Evolutionary conservation across 2,888 invertebrate genomes (phyloP), one percentile per base, ranked within the genome.

Genomic region (Aproaerema taeniolella): DNA sequence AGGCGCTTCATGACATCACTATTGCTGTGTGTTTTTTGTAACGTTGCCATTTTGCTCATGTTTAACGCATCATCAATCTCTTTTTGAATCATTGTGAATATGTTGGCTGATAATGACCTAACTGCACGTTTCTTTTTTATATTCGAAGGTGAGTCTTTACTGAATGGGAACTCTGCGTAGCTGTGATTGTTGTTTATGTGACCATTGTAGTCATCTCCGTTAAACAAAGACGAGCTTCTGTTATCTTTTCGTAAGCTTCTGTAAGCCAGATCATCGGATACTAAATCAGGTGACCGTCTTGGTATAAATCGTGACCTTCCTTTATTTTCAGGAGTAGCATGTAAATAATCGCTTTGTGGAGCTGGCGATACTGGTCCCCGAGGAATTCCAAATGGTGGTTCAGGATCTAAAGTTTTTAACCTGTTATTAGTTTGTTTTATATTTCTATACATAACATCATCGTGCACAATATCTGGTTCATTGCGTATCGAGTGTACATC

Each of bases 341-440:
- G 95, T 39, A 96, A 85, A 63, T 97, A 97, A 69, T 96, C 95
- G 53, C 91, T 94, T 44, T 92, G 91, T 0, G 95, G 90, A 3
- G 95, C 93, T 1, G 92, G 91, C 0, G 93, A 89, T 13, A 95
- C 91, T 8, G 95, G 95, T 1, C 95, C 94, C 25, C 96, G 70
- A 0, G 96, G 96, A 61, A 97, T 96, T 12, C 96, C 96, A 67
- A 97, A 97, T 1, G 94, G 95, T 25, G 95, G 95, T 63, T 96
- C 96, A 10, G 93, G 94, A 38, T 96, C 95, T 2, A 90, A 63
- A 4, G 92, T 89, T 67, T 91, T 92, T 29, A 91, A 74, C 32
- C 89, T 89, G 62, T 91, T 91, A 55, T 95, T 95, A 7, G 92
- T 91, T 65, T 93, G 91, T 59, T 92, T 92, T 43, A 95, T 90